Percentiles rank a stretch among this genome's conserved stretches.
phyloP scores from a whole-genome alignment of 1,140 invertebrate species.

The Nomia melanderi region DNA sequence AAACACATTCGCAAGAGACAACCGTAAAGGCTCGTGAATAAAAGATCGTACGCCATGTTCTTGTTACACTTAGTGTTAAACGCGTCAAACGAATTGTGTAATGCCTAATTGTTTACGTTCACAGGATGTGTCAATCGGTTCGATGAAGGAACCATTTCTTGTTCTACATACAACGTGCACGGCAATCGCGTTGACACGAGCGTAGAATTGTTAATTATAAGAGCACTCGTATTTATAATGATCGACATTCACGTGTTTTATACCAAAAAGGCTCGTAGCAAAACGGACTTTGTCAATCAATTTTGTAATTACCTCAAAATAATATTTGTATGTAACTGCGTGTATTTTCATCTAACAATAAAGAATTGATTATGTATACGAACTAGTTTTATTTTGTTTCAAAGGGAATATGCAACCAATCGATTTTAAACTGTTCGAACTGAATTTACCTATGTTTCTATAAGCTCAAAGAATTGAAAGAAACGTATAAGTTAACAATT shows the following conservation, averaged over 20 bases:
- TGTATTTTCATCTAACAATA: background rate
- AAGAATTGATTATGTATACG: no score
- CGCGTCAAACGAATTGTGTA: conserved; percentile 3
- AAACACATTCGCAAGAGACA: conserved; percentile 14
- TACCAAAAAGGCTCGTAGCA: background rate
- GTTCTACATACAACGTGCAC: background rate
- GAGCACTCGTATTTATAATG: background rate
- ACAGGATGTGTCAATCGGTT: background rate
- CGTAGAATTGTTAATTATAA: conserved; percentile 5
- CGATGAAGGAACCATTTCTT: background rate
- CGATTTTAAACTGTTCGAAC: no score
- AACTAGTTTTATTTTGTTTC: no score
- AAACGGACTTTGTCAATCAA: background rate
- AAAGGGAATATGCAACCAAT: no score
- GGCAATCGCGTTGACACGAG: background rate
- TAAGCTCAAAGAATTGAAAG: no score
- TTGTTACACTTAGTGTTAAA: conserved; percentile 41
- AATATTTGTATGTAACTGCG: background rate
- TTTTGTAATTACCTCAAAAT: background rate
- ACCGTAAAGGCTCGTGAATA: conserved; percentile 78
- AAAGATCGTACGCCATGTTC: conserved; percentile 65
- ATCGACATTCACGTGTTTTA: background rate
- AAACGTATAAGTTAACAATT: no score
- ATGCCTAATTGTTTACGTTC: background rate
- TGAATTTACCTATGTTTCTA: no score